These are phyloP conservation scores for Danio aesculapii DNA, from an alignment of 2,797 vertebrate species.

Conservation along the genomic window DNA sequence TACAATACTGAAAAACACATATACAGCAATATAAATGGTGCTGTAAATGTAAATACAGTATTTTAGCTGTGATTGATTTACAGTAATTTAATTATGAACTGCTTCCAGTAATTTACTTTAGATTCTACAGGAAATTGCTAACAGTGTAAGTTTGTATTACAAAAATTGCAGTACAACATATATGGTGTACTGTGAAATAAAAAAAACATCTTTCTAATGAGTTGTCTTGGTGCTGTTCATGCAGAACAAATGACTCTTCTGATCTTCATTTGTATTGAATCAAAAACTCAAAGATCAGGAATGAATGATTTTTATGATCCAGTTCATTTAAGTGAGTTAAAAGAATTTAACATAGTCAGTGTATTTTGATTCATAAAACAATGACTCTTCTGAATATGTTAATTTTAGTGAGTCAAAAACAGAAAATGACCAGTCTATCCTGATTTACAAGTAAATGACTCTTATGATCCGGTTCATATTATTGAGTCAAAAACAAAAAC, in stretches of 20 bases:
- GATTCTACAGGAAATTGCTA: too few relatives aligned
- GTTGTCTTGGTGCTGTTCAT: neutral
- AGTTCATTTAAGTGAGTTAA: neutral
- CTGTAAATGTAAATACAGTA: too few relatives aligned
- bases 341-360: rapidly evolving
- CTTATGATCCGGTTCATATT: too few relatives aligned
- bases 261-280: neutral
- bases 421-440: too few relatives aligned
- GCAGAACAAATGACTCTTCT: neutral
- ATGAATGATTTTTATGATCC: neutral
- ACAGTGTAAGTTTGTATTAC: neutral
- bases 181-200: neutral
- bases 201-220: conserved; percentile 1
- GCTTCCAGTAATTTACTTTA: too few relatives aligned
- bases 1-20: too few relatives aligned
- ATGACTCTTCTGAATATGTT: neutral
- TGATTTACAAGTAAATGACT: too few relatives aligned
- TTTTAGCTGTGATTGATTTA: too few relatives aligned
- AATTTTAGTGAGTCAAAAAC: neutral
- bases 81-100: too few relatives aligned
- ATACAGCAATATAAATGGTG: too few relatives aligned
- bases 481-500: too few relatives aligned
- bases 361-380: neutral
- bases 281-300: neutral
- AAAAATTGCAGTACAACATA: too few relatives aligned